Conservation (phyloP, 2,888 invertebrate species). For the Rosalia funebris region DNA sequence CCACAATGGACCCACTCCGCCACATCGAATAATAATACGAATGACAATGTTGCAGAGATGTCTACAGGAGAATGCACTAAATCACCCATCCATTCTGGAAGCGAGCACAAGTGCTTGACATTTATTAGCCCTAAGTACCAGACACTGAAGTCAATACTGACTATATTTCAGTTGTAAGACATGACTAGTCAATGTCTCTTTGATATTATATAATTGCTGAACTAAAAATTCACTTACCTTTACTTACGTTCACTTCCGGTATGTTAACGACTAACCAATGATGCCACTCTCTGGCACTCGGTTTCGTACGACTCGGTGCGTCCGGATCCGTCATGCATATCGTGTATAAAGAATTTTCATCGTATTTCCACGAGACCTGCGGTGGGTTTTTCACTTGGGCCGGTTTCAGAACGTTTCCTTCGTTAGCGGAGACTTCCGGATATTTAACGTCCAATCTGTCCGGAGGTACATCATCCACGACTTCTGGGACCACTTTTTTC, state of each 20-base stretch:
- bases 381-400: conserved; percentile 73
- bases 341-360: conserved; percentile 47
- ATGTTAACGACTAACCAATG: conserved; percentile 84
- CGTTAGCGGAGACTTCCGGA: conserved; percentile 64
- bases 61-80: no score
- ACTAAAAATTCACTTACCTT: no score
- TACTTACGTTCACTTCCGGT: conserved; percentile 68
- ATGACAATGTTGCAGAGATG: no score
- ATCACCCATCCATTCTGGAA: no score
- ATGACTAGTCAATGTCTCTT: no score
- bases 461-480: conserved; percentile 35
- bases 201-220: no score
- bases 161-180: no score
- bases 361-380: conserved; percentile 57
- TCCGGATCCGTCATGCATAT: conserved; percentile 75
- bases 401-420: conserved; percentile 77
- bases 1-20: no score
- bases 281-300: conserved; percentile 80
- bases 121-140: no score
- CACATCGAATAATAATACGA: no score
- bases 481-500: conserved; percentile 20
- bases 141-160: no score
- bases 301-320: conserved; percentile 77
- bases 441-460: conserved; percentile 67
- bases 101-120: no score